Conservation (phyloP, 2,797 vertebrate species). For the Poecilia gillii region DNA sequence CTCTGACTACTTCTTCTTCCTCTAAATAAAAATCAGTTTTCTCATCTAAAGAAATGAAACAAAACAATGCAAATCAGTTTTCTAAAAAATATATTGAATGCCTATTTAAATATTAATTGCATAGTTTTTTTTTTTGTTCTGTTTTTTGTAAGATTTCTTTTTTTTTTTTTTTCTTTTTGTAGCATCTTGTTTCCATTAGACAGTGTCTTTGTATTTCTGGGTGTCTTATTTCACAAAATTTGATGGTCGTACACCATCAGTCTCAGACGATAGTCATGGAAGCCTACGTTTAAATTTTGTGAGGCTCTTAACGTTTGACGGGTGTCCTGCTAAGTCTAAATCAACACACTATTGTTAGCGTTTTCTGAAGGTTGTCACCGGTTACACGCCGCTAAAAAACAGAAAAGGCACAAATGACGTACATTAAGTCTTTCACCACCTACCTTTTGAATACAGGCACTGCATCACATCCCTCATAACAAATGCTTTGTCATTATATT, state of each 20-base stretch:
- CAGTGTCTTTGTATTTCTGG: neutral
- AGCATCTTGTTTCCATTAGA: neutral
- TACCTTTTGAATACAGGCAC: neutral
- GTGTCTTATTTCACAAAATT: neutral
- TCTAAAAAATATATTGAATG: neutral
- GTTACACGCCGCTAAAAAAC: neutral
- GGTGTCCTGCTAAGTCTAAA: neutral
- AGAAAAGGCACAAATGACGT: neutral
- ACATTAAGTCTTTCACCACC: neutral
- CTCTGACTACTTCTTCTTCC: neutral
- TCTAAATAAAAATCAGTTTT: neutral
- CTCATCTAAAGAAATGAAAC: neutral
- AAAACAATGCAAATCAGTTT: neutral
- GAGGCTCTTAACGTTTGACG: neutral
- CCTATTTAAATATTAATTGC: neutral
- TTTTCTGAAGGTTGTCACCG: neutral
- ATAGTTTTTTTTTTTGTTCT: neutral
- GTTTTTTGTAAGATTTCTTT: neutral
- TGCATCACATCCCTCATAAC: conserved; percentile 10
- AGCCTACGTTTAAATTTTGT: neutral
- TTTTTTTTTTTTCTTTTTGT: neutral
- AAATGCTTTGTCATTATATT: conserved; percentile 12
- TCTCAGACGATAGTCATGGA: neutral
- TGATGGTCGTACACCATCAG: neutral
- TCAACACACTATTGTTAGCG: neutral